These are phyloP conservation scores for Phortica magna DNA, from an alignment of 2,888 invertebrate species.

Conservation along the genomic window DNA sequence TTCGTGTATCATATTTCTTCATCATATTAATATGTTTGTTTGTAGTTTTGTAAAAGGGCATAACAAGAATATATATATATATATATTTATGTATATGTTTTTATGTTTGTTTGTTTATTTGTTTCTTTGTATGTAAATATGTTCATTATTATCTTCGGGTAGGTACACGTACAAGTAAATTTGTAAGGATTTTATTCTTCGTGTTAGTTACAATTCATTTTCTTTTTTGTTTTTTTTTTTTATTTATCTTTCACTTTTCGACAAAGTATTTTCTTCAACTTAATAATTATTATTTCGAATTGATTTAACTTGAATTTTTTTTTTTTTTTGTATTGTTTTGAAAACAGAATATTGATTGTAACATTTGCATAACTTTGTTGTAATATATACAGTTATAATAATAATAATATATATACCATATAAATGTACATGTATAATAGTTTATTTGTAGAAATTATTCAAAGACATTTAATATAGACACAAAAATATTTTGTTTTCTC, in stretches of 20 bases:
- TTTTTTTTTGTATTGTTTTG: background rate
- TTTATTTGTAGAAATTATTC: background rate
- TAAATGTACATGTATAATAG: background rate
- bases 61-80: constrained; percentile 29
- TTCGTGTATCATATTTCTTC: background rate
- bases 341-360: constrained; percentile 26
- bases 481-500: background rate
- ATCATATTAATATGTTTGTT: constrained; percentile 3
- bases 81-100: constrained; percentile 24
- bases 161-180: constrained; percentile 12
- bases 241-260: background rate
- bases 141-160: constrained; percentile 24
- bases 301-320: background rate
- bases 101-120: background rate
- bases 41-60: constrained; percentile 31
- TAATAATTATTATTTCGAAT: background rate
- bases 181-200: background rate
- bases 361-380: constrained; percentile 11
- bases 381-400: background rate
- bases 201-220: background rate
- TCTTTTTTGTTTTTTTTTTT: background rate
- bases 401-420: background rate
- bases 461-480: background rate
- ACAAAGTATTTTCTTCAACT: background rate
- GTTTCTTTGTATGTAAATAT: constrained; percentile 10